These are phyloP conservation scores for Gymnodraco acuticeps DNA, from an alignment of 2,797 vertebrate species.

Conservation along the genomic window DNA sequence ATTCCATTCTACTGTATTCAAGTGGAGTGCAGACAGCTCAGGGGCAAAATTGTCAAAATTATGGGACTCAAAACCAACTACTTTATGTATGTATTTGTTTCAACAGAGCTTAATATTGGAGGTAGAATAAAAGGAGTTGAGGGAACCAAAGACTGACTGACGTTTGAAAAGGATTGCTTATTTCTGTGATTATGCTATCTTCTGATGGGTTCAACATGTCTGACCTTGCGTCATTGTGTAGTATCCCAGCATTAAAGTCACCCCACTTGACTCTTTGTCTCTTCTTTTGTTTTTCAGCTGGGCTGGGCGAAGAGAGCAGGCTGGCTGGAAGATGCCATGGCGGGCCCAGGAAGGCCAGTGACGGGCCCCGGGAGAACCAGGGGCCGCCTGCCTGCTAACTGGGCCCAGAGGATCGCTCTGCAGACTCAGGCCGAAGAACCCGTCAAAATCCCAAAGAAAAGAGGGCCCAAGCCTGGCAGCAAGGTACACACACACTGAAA, in stretches of 20 bases:
- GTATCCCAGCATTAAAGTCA: neutral
- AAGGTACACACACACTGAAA: conserved; percentile 81
- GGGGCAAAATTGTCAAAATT: neutral
- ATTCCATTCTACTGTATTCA: no score
- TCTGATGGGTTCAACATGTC: neutral
- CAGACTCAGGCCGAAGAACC: conserved; percentile 89
- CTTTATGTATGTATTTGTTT: neutral
- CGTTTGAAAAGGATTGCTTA: neutral
- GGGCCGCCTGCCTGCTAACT: conserved; percentile 84
- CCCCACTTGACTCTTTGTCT: conserved; percentile 13
- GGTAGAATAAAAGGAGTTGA: neutral
- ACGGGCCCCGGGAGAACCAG: conserved; percentile 81
- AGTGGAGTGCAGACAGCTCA: neutral
- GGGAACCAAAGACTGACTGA: neutral
- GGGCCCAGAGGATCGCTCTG: conserved; percentile 86
- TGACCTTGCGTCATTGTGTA: neutral
- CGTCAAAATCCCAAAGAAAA: conserved; percentile 98
- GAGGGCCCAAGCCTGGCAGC: conserved; percentile 97
- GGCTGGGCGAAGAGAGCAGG: conserved; percentile 81
- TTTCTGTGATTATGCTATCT: neutral
- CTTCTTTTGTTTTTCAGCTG: conserved; percentile 67
- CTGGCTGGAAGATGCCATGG: conserved; percentile 83
- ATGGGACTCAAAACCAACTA: neutral
- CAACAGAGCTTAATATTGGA: neutral
- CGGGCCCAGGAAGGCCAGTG: conserved; percentile 79